Evolutionary conservation across 2,113 vertebrate genomes (phyloP), one percentile per base, ranked within the genome.

Genomic region (Sclerurus mexicanus): DNA sequence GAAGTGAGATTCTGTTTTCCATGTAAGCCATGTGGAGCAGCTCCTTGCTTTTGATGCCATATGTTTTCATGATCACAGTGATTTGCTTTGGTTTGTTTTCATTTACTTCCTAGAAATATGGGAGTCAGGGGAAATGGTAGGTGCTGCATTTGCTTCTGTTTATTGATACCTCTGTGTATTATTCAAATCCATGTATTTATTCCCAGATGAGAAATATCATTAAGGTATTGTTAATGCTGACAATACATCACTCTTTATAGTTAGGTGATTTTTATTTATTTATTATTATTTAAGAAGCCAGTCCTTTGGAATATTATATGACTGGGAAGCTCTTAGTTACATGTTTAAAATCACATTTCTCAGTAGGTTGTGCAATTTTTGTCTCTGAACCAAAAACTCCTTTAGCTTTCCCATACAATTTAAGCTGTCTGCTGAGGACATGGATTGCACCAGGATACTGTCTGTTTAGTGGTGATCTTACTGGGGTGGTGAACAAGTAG

Each of bases 71-170:
- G 90, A 95, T 90, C 84, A 83, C 81, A 85, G 82, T 81, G 78
- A 96, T 96, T 96, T 95, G 64, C 73, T 95, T 83, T 91, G 82
- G 91, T 95, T 96, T 90, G 28, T 68, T 96, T 96, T 94, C 77
- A 92, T 95, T 96, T 95, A 86, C 88, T 14, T 92, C 66, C 62
- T 89, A 80, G 78, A 96, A 95, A 93, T 91, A 94, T 66, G 59
- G 63, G 81, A 95, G 63, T 90, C 93, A 89, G 14, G 63, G 79
- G 88, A 85, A 78, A 96, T 74, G 49, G 68, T 95, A 96, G 91
- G 55, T 90, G 28, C 28, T 87, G 33, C 60, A 66, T 66, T 95
- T 89, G 68, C 42, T 73, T 87, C 73, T 88, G 56, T 33, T 86
- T 89, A 9, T 85, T 91, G 81, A 86, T 86, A 85, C 24, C 64